phyloP scores from a whole-genome alignment of 2,113 vertebrate species.

The Empidonax traillii region DNA sequence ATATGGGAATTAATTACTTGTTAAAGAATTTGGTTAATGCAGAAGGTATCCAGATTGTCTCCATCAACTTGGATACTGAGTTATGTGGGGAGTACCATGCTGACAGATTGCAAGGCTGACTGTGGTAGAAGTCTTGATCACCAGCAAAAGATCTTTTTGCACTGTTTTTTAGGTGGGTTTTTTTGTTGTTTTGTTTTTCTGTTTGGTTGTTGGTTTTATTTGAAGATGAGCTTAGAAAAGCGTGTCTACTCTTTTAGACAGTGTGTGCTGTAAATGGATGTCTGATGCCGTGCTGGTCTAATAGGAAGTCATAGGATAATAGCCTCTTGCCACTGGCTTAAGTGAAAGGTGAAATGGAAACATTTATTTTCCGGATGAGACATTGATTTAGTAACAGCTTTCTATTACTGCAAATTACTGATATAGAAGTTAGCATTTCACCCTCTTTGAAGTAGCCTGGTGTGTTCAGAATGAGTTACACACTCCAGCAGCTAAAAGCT shows the following conservation, averaged over 20 bases:
- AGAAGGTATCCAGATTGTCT: background rate
- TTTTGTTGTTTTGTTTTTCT: background rate
- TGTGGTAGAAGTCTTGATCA: background rate
- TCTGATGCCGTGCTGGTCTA: background rate
- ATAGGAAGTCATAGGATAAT: constrained; percentile 3
- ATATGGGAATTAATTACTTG: background rate
- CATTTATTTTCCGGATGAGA: constrained; percentile 35
- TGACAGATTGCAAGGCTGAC: background rate
- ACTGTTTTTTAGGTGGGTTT: background rate
- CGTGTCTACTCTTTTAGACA: background rate
- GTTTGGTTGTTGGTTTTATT: background rate
- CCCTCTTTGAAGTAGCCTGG: background rate
- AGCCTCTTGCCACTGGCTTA: background rate
- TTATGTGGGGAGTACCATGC: background rate
- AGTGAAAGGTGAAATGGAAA: constrained; percentile 37
- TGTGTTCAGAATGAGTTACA: background rate
- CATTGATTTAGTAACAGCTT: constrained; percentile 44
- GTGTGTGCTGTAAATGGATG: background rate
- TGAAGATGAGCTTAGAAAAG: background rate
- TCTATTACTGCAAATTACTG: constrained; percentile 30
- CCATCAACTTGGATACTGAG: background rate
- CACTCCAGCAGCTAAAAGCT: background rate
- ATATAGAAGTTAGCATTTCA: background rate
- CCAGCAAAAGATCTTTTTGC: background rate
- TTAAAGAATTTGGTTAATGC: background rate